Percentiles rank a stretch among this genome's conserved stretches.
phyloP scores from a whole-genome alignment of 1,140 invertebrate genomes.

The Gryllus bimaculatus region DNA sequence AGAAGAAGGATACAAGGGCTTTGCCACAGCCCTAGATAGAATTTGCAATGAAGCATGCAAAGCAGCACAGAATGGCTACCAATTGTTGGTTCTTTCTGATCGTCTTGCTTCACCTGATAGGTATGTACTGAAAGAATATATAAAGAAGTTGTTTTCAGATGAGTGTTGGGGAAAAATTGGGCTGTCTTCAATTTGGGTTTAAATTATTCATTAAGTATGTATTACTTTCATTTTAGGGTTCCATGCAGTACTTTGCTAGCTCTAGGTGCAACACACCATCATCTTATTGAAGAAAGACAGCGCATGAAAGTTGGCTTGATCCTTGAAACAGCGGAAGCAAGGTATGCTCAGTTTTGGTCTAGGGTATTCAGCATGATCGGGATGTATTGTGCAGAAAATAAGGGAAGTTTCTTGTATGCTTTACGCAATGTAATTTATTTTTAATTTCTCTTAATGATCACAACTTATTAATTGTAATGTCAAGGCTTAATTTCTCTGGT shows the following conservation, averaged over 20 bases:
- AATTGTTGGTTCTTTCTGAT: slow-evolving; percentile 86
- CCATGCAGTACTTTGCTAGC: slow-evolving; percentile 78
- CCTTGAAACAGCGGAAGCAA: slow-evolving; percentile 20
- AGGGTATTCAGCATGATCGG: too few relatives aligned
- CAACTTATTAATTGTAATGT: too few relatives aligned
- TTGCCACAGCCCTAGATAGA: slow-evolving; percentile 65
- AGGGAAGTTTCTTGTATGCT: too few relatives aligned
- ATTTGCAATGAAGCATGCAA: slow-evolving; percentile 72
- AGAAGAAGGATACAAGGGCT: slow-evolving; percentile 56
- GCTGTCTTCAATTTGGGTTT: background rate
- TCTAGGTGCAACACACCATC: slow-evolving; percentile 89
- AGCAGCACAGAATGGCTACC: slow-evolving; percentile 71
- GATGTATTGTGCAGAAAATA: too few relatives aligned
- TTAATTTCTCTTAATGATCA: too few relatives aligned
- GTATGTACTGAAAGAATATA: background rate
- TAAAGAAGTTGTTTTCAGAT: too few relatives aligned
- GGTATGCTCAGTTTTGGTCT: background rate
- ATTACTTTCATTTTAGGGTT: slow-evolving; percentile 38
- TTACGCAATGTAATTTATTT: too few relatives aligned
- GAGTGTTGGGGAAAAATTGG: too few relatives aligned
- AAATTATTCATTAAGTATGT: background rate
- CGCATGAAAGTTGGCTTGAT: slow-evolving; percentile 69
- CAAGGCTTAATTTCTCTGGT: too few relatives aligned
- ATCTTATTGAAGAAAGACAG: slow-evolving; percentile 88
- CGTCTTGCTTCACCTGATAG: slow-evolving; percentile 54